Conservation (phyloP, 2,888 invertebrate genomes). For the Tenthredo notha region DNA sequence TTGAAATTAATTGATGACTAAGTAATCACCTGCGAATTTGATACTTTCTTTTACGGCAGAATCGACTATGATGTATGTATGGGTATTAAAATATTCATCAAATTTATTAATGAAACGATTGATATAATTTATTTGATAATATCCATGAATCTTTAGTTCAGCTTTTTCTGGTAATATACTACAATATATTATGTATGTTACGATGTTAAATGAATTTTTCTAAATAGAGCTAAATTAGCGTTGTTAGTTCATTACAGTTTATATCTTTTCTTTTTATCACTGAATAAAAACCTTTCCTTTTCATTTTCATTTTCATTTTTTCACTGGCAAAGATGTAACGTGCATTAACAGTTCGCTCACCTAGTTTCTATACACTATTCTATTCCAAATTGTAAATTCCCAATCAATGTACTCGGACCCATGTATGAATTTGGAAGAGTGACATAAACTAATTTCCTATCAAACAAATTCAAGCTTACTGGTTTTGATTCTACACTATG, state of each 20-base stretch:
- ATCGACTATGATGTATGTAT: neutral
- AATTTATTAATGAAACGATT: conserved; percentile 44
- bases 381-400: conserved; percentile 18
- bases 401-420: conserved; percentile 48
- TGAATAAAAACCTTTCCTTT: conserved; percentile 17
- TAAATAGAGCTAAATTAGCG: conserved; percentile 52
- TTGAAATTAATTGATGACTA: neutral
- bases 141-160: conserved; percentile 54
- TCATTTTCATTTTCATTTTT: neutral
- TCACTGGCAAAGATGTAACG: conserved; percentile 14
- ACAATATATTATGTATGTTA: conserved; percentile 38
- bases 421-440: neutral
- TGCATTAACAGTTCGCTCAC: neutral
- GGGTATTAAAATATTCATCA: conserved; percentile 43
- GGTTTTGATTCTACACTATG: neutral
- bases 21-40: neutral
- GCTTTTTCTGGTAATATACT: conserved; percentile 44
- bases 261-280: neutral
- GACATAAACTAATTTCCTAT: neutral
- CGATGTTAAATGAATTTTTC: conserved; percentile 53
- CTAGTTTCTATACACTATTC: conserved; percentile 24
- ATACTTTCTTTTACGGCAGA: neutral
- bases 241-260: conserved; percentile 49
- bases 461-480: neutral
- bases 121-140: conserved; percentile 54